Evolutionary conservation across 2,797 vertebrate genomes (phyloP).

Genomic region (Alfaro cultratus): DNA sequence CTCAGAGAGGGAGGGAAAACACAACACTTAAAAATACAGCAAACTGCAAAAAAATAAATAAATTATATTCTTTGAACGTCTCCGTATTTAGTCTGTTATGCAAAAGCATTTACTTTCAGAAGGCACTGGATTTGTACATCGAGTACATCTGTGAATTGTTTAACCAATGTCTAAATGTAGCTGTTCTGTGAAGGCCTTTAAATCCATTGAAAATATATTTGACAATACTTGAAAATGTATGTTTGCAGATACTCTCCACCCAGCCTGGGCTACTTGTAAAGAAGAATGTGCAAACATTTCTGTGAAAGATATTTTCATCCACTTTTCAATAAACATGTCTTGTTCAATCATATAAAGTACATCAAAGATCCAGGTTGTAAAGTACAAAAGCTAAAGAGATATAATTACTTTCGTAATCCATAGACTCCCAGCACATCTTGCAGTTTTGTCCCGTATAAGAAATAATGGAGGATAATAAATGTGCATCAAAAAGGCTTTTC

Average conservation of each 20-base stretch:
- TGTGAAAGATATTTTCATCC: not conserved
- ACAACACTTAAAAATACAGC: slow-evolving; percentile 24
- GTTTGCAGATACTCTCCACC: not conserved
- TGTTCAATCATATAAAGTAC: not conserved
- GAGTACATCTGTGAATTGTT: not conserved
- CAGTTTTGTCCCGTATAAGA: not conserved
- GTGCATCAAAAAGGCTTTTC: too few relatives aligned
- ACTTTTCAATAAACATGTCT: not conserved
- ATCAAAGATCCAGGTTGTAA: not conserved
- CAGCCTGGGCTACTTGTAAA: not conserved
- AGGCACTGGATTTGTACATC: not conserved
- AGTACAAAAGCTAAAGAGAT: not conserved
- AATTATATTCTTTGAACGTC: not conserved
- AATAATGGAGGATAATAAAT: not conserved
- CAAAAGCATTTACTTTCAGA: not conserved
- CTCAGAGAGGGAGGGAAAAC: slow-evolving; percentile 28
- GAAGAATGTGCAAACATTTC: not conserved
- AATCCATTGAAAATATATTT: not conserved
- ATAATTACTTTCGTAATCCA: not conserved
- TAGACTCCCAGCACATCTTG: not conserved
- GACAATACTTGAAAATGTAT: not conserved
- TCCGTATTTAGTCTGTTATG: not conserved
- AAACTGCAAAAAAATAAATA: not conserved
- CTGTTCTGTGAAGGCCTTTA: not conserved
- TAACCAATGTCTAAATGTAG: not conserved